Evolutionary conservation across 2,888 invertebrate species (phyloP).

Genomic region (Cosmia trapezina): DNA sequence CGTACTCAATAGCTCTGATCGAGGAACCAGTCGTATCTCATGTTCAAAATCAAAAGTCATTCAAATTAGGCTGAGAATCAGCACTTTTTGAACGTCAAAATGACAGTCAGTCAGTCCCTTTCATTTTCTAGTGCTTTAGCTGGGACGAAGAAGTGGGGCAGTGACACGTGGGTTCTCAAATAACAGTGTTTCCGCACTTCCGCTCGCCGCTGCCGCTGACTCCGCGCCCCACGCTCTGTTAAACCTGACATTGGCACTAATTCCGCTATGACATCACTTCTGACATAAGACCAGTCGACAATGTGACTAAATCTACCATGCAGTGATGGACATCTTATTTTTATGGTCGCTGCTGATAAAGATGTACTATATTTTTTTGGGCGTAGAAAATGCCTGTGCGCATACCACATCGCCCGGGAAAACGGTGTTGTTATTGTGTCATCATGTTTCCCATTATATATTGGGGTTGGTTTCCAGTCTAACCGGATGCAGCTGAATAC

Average conservation of each 20-base stretch:
- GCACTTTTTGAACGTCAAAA: too few species aligned
- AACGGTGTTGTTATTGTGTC: too few species aligned
- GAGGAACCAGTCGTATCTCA: neutral
- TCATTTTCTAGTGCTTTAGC: too few species aligned
- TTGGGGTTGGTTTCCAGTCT: too few species aligned
- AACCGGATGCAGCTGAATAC: too few species aligned
- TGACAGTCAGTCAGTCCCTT: too few species aligned
- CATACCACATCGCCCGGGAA: neutral
- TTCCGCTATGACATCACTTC: conserved; percentile 61
- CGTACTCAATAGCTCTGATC: too few species aligned
- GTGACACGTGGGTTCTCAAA: conserved; percentile 6
- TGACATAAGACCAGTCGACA: conserved; percentile 46
- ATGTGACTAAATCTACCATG: conserved; percentile 10
- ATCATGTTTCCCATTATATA: too few species aligned
- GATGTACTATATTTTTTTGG: neutral
- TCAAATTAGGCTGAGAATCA: too few species aligned
- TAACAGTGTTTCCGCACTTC: neutral
- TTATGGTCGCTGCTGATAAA: neutral
- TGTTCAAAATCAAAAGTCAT: neutral
- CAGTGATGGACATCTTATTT: neutral
- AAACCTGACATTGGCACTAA: conserved; percentile 64
- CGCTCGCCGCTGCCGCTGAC: conserved; percentile 28
- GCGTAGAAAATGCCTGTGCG: neutral
- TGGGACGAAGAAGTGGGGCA: too few species aligned
- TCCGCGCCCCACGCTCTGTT: conserved; percentile 50